These are phyloP conservation scores for Micromesistius poutassou DNA, from an alignment of 2,797 vertebrate genomes.

Conservation along the genomic window DNA sequence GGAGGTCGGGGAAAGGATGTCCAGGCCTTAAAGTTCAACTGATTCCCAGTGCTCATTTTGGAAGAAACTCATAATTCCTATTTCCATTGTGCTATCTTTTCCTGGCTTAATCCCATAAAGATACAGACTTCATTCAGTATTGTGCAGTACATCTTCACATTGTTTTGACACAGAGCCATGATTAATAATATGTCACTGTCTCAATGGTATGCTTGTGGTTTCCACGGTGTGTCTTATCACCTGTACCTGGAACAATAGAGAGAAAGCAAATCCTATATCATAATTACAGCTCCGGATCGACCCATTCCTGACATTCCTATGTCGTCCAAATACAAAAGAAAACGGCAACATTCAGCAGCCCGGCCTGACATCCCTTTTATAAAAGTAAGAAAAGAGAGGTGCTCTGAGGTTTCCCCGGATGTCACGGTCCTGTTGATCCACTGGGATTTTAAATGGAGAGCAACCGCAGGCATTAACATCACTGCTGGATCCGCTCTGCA, in stretches of 20 bases:
- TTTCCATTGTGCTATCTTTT: slow-evolving; percentile 6
- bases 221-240: too few relatives aligned
- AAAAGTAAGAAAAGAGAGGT: neutral
- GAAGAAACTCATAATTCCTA: slow-evolving; percentile 45
- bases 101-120: neutral
- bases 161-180: neutral
- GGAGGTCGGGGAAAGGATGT: slow-evolving; percentile 20
- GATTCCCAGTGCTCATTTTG: slow-evolving; percentile 47
- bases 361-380: neutral
- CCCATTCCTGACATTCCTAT: neutral
- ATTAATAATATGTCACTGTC: neutral
- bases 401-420: neutral
- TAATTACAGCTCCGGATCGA: neutral
- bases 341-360: neutral
- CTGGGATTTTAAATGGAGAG: neutral
- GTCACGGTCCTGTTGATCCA: neutral
- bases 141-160: neutral
- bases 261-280: neutral
- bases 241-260: too few relatives aligned
- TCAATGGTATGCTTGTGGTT: neutral
- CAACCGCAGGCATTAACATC: neutral
- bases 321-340: neutral
- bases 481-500: neutral
- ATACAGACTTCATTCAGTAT: neutral
- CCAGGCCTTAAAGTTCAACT: neutral